phyloP scores from a whole-genome alignment of 2,797 vertebrate species.

The Botia almorhae region DNA sequence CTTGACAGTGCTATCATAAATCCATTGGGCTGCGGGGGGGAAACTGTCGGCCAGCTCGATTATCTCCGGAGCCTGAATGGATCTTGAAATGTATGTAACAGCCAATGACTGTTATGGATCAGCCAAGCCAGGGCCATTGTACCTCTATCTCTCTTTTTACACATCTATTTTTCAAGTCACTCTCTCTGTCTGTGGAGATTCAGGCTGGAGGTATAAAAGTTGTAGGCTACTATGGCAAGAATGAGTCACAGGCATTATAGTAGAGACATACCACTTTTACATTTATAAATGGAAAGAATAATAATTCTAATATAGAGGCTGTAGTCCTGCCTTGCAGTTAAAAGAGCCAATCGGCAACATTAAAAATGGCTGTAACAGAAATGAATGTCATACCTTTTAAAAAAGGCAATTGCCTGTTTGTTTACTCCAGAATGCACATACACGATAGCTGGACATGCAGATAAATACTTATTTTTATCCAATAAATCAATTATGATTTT shows the following conservation, averaged over 20 bases:
- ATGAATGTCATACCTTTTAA: neutral
- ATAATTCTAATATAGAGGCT: neutral
- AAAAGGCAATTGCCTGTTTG: neutral
- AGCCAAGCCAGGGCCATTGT: conserved; percentile 91
- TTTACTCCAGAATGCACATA: neutral
- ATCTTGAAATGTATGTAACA: conserved; percentile 99
- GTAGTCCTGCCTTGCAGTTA: neutral
- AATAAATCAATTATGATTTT: no score
- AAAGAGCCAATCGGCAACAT: neutral
- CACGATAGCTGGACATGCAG: no score
- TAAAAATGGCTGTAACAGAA: neutral
- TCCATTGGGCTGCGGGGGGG: conserved; percentile 98
- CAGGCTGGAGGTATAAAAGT: neutral
- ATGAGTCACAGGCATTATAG: conserved; percentile 25
- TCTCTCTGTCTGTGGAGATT: conserved; percentile 29
- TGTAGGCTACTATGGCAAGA: conserved; percentile 51
- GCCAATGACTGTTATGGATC: conserved; percentile 99
- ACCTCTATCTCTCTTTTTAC: conserved; percentile 71
- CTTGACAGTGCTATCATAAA: conserved; percentile 99
- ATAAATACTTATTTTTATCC: no score
- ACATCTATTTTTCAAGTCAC: conserved; percentile 42
- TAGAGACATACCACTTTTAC: neutral
- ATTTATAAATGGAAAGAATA: neutral
- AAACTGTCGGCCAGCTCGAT: conserved; percentile 99
- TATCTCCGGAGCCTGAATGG: conserved; percentile 99